Percentiles rank a stretch among this genome's conserved stretches.
These are phyloP conservation scores for Malachius bipustulatus DNA, from an alignment of 2,888 invertebrate species.

Conservation along the genomic window DNA sequence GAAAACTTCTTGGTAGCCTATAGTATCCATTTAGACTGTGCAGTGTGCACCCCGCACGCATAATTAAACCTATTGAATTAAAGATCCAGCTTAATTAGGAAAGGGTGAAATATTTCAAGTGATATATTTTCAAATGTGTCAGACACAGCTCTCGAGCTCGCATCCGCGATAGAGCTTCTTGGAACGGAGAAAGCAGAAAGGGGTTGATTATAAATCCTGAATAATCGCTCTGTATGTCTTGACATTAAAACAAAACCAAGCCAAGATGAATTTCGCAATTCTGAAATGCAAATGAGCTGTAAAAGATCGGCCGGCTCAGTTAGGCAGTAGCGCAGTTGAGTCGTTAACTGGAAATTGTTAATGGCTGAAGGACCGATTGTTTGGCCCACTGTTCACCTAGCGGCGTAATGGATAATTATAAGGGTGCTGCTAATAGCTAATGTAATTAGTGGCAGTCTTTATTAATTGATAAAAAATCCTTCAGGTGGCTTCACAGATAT, in stretches of 20 bases:
- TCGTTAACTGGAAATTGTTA: slow-evolving; percentile 27
- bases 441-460: slow-evolving; percentile 30
- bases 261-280: slow-evolving; percentile 35
- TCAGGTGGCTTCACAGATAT: slow-evolving; percentile 3
- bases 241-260: slow-evolving; percentile 33
- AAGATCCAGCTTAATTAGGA: too few species aligned
- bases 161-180: not conserved
- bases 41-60: too few species aligned
- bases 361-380: too few species aligned
- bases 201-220: slow-evolving; percentile 24
- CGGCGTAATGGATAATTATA: slow-evolving; percentile 32
- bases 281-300: slow-evolving; percentile 38
- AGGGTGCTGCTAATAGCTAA: slow-evolving; percentile 33
- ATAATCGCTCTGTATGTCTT: slow-evolving; percentile 28
- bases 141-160: not conserved
- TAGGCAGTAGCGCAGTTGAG: slow-evolving; percentile 24
- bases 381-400: slow-evolving; percentile 28
- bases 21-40: too few species aligned
- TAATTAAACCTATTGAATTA: too few species aligned
- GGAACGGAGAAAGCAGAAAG: not conserved
- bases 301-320: slow-evolving; percentile 34
- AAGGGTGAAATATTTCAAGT: not conserved
- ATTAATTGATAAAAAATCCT: slow-evolving; percentile 1
- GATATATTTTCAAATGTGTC: slow-evolving; percentile 1
- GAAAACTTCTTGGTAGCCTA: too few species aligned